These are phyloP conservation scores for Pomatorhinus ruficollis DNA, from an alignment of 2,113 vertebrate genomes.

Conservation along the genomic window DNA sequence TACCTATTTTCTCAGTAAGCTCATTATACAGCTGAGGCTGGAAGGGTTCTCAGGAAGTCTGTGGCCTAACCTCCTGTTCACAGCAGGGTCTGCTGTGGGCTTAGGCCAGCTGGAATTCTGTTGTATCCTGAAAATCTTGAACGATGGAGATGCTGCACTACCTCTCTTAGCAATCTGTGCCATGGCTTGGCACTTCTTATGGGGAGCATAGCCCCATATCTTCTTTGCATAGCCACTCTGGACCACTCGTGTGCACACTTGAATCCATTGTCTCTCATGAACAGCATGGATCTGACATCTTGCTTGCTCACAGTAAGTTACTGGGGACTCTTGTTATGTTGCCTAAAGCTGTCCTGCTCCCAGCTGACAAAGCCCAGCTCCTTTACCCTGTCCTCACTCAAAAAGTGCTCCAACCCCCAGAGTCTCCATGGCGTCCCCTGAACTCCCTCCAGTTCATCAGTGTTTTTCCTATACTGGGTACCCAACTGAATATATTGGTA, in stretches of 20 bases:
- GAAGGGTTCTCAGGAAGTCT: background rate
- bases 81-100: background rate
- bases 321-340: background rate
- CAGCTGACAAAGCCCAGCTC: background rate
- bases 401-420: background rate
- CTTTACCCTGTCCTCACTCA: background rate
- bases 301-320: rapidly evolving
- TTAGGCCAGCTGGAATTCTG: background rate
- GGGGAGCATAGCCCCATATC: background rate
- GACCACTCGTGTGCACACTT: background rate
- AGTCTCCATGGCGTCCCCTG: background rate
- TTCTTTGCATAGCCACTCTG: background rate
- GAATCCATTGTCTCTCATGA: background rate
- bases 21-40: background rate
- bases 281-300: background rate
- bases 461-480: background rate
- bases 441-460: background rate
- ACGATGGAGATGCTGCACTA: rapidly evolving
- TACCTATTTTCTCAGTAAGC: background rate
- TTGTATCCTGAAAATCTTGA: background rate
- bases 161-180: background rate
- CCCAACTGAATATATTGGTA: background rate
- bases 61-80: background rate
- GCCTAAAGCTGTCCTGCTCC: background rate
- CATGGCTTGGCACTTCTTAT: background rate